Evolutionary conservation across 1,140 invertebrate species (phyloP).

Genomic region (Vanessa tameamea): DNA sequence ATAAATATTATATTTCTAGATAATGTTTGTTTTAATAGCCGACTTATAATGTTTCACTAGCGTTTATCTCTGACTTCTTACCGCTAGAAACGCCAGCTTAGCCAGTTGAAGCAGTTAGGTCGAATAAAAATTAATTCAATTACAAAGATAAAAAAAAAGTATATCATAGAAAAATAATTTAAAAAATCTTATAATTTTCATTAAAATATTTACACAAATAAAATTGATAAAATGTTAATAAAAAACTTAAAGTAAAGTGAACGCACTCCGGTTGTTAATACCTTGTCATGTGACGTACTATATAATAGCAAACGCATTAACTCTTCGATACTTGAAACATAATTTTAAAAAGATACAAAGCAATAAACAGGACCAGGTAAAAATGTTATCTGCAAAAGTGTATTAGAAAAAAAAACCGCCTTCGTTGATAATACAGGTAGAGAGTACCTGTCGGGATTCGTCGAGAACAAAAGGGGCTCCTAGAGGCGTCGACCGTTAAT

Average conservation of each 20-base stretch:
- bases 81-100: too few species aligned
- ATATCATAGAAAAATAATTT: too few species aligned
- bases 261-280: constrained; percentile 23
- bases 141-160: too few species aligned
- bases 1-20: background rate
- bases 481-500: constrained; percentile 69
- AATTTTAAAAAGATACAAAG: constrained; percentile 39
- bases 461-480: constrained; percentile 72
- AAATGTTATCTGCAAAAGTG: constrained; percentile 50
- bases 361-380: constrained; percentile 59
- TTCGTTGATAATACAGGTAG: constrained; percentile 62
- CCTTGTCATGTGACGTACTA: constrained; percentile 19
- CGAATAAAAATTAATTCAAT: background rate
- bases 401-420: constrained; percentile 47
- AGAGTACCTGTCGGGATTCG: constrained; percentile 63
- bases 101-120: too few species aligned
- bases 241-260: constrained; percentile 15
- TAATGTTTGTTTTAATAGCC: background rate
- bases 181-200: background rate
- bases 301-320: constrained; percentile 40
- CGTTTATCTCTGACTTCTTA: background rate
- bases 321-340: constrained; percentile 40
- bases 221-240: constrained; percentile 14
- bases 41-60: background rate
- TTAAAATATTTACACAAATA: background rate